These are phyloP conservation scores for Geophilus truncorum DNA, from an alignment of 2,888 invertebrate genomes.

Conservation along the genomic window DNA sequence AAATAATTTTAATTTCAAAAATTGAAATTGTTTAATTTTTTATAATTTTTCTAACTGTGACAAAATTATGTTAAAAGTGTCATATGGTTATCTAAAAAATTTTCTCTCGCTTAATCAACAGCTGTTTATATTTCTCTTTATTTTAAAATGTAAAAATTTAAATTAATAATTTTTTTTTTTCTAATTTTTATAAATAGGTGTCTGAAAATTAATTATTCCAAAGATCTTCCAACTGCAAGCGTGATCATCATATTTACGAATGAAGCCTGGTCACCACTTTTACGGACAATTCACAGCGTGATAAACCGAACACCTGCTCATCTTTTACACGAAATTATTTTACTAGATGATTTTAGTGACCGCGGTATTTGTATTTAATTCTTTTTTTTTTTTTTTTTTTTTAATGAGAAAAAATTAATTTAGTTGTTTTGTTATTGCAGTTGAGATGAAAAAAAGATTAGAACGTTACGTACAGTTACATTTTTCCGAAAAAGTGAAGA, in stretches of 20 bases:
- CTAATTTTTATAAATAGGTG: too few species aligned
- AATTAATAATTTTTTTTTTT: too few species aligned
- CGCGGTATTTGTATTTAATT: slow-evolving; percentile 52
- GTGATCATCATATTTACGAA: slow-evolving; percentile 85
- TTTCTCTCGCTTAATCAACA: too few species aligned
- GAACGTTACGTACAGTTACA: slow-evolving; percentile 64
- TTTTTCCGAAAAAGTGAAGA: slow-evolving; percentile 60
- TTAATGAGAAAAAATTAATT: not conserved
- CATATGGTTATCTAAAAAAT: too few species aligned
- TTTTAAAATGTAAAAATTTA: too few species aligned
- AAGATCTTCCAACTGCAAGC: slow-evolving; percentile 64
- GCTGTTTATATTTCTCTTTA: too few species aligned
- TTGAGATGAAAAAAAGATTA: slow-evolving; percentile 65
- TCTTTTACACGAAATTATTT: slow-evolving; percentile 81
- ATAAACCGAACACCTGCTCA: slow-evolving; percentile 65
- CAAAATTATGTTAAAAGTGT: too few species aligned
- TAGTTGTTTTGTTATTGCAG: slow-evolving; percentile 47
- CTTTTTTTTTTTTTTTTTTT: not conserved
- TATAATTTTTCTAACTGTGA: too few species aligned
- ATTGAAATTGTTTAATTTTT: slow-evolving; percentile 39
- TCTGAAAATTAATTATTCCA: slow-evolving; percentile 58
- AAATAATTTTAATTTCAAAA: too few species aligned
- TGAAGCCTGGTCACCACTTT: slow-evolving; percentile 78
- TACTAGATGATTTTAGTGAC: slow-evolving; percentile 91
- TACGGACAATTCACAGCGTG: slow-evolving; percentile 85